Evolutionary conservation across 2,113 vertebrate genomes (phyloP).

Genomic region (Trichomycterus rosablanca): DNA sequence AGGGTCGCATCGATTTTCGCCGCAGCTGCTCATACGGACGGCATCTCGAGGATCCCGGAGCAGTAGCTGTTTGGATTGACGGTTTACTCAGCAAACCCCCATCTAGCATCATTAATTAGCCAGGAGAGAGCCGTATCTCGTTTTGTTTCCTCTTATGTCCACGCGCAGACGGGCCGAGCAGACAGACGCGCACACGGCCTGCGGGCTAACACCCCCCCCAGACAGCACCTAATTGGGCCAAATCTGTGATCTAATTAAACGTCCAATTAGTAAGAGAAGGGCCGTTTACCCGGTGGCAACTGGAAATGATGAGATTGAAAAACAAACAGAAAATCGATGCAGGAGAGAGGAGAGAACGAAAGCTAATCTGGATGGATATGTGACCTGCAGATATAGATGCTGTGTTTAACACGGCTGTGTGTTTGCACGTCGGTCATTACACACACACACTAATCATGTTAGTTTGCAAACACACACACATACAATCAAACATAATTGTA

Average conservation of each 20-base stretch:
- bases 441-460: conserved; percentile 34
- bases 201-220: conserved; percentile 46
- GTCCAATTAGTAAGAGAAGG: conserved; percentile 76
- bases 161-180: conserved; percentile 12
- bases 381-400: conserved; percentile 35
- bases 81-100: background rate
- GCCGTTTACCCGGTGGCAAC: conserved; percentile 68
- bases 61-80: background rate
- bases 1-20: conserved; percentile 16
- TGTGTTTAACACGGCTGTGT: conserved; percentile 21
- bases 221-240: conserved; percentile 73
- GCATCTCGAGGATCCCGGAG: too few relatives aligned
- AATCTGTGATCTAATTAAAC: conserved; percentile 82
- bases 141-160: conserved; percentile 12
- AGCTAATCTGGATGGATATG: conserved; percentile 50
- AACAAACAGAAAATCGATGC: conserved; percentile 77
- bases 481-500: conserved; percentile 35
- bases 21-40: too few relatives aligned
- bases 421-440: conserved; percentile 8
- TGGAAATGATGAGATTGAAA: conserved; percentile 74
- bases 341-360: conserved; percentile 42
- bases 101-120: conserved; percentile 31
- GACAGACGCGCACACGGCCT: conserved; percentile 17
- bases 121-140: conserved; percentile 8
- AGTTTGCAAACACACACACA: conserved; percentile 27